Evolutionary conservation across 1,140 invertebrate genomes (phyloP).

Genomic region (Orussus abietinus): DNA sequence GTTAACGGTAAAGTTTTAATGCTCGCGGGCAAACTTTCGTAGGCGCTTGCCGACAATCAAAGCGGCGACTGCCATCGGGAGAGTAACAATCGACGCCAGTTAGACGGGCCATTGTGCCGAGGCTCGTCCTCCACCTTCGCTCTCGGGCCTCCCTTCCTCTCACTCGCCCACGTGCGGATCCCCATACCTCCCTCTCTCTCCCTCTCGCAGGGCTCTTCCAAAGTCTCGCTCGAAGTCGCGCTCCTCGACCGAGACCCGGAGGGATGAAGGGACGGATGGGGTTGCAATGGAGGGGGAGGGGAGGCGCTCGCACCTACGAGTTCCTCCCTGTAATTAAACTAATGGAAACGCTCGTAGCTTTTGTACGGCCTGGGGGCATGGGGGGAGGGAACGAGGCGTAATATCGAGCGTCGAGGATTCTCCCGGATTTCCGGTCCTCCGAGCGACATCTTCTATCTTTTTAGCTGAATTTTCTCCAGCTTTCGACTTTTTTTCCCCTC

Average conservation of each 20-base stretch:
- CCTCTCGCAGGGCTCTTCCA: not conserved
- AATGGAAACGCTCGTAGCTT: slow-evolving; percentile 37
- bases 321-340: slow-evolving; percentile 41
- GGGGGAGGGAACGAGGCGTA: no score
- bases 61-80: not conserved
- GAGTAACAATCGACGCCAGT: slow-evolving; percentile 1
- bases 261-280: no score
- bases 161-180: slow-evolving; percentile 24
- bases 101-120: not conserved
- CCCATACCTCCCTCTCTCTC: slow-evolving; percentile 15
- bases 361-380: slow-evolving; percentile 17
- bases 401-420: no score
- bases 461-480: no score
- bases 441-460: no score
- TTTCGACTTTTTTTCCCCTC: no score
- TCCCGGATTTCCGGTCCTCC: no score
- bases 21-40: not conserved
- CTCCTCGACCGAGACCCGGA: slow-evolving; percentile 16
- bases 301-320: not conserved
- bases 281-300: no score
- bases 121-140: not conserved
- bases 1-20: not conserved
- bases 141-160: slow-evolving; percentile 14
- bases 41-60: slow-evolving; percentile 10
- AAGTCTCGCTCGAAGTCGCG: slow-evolving; percentile 6